These are phyloP conservation scores for Parauchenoglanis ngamensis DNA, from an alignment of 2,797 vertebrate species.

Conservation along the genomic window DNA sequence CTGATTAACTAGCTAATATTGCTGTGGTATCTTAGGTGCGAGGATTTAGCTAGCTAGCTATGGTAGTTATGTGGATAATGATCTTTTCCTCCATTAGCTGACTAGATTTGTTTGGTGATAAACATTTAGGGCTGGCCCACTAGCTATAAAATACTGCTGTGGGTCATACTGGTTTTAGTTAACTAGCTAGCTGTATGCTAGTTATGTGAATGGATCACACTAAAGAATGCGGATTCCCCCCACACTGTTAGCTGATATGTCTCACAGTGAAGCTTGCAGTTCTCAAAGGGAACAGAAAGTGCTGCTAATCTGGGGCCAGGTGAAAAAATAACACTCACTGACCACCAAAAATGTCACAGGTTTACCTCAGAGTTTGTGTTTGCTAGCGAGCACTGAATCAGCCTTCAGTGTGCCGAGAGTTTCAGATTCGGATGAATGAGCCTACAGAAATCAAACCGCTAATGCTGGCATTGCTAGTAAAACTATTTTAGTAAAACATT, in stretches of 20 bases:
- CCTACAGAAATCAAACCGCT: background rate
- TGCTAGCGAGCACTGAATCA: background rate
- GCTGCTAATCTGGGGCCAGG: background rate
- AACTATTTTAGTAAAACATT: background rate
- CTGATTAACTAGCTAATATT: background rate
- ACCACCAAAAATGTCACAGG: constrained; percentile 33
- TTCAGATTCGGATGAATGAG: constrained; percentile 6
- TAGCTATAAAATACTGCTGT: background rate
- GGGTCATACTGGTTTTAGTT: background rate
- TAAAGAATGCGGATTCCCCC: background rate
- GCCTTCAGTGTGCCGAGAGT: background rate
- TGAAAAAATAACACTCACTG: background rate
- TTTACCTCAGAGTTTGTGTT: constrained; percentile 32
- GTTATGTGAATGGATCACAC: background rate
- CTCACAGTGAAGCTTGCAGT: background rate
- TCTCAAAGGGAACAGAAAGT: background rate
- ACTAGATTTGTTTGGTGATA: background rate
- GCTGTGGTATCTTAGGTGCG: background rate
- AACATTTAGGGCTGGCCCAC: background rate
- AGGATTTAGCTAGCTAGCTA: background rate
- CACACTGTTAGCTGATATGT: background rate
- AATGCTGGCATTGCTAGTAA: background rate
- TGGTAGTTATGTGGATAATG: background rate
- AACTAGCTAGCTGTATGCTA: background rate
- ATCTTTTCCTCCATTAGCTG: background rate